phyloP scores from a whole-genome alignment of 2,888 invertebrate species.

The Pasiphila rectangulata region DNA sequence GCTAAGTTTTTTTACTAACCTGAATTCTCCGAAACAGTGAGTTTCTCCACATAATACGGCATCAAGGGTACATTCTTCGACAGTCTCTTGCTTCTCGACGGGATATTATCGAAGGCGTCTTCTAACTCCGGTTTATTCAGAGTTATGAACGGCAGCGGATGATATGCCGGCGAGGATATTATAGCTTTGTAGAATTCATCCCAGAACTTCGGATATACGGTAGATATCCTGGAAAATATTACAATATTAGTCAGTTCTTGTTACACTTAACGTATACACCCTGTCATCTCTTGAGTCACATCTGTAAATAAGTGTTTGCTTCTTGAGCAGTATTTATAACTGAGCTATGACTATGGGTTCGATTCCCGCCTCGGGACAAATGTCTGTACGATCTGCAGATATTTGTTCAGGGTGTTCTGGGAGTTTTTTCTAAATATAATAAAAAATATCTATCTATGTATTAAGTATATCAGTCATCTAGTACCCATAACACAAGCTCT shows the following conservation, averaged over 20 bases:
- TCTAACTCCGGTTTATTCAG: constrained; percentile 35
- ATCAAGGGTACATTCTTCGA: constrained; percentile 60
- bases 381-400: no score
- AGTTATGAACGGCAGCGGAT: constrained; percentile 56
- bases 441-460: no score
- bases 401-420: no score
- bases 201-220: constrained; percentile 58
- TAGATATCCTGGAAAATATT: constrained; percentile 61
- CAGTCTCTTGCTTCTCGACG: constrained; percentile 49
- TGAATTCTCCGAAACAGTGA: constrained; percentile 49
- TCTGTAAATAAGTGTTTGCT: no score
- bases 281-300: not conserved
- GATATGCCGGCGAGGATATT: constrained; percentile 54
- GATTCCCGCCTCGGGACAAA: no score
- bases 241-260: no score
- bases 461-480: no score
- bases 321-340: no score
- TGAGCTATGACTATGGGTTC: no score
- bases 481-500: no score
- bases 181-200: constrained; percentile 60
- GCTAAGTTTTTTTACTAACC: constrained; percentile 42
- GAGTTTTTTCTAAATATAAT: no score
- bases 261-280: no score
- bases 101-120: constrained; percentile 44
- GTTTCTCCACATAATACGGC: constrained; percentile 59